Base-by-base conservation (phyloP, 2,797 vertebrate genomes). In the Sebastes oblongus region DNA sequence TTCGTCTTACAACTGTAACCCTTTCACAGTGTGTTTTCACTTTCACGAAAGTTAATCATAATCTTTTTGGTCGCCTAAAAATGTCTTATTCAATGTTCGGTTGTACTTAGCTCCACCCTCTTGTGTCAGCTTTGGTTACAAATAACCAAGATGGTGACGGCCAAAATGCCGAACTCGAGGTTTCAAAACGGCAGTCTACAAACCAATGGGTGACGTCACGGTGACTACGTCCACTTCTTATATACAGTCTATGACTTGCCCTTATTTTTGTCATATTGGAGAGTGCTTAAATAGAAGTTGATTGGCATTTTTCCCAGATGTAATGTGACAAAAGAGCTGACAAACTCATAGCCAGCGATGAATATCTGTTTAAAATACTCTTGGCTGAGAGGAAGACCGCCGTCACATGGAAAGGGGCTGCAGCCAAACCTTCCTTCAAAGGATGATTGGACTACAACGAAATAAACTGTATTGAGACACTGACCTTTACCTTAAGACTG, bases 201-300 rank as follows among this genome's bases (percentile, higher is more conserved):
- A 42, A 42, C 39, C 39, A 14, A 0, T 42, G 0, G 14, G 0
- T 14, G 14, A 42, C 39, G 14, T 42, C 39, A 42, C 5, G 0
- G 13, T 42, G 39, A 42, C 39, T 42, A 42, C 0, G 0, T 14
- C 39, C 39, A 42, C 39, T 42, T 42, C 39, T 16, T 42, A 16
- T 42, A 42, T 42, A 14, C 39, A 42, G 39, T 42, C 39, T 16
- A 6, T 42, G 39, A 16, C 39, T 42, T 42, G 6, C 36, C 36
- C 36, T 13, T 39, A 1, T 9, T 14, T 24, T 46, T 24, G 5
- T 60, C 3, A 1, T 52, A 36, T 36, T 68, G n/a, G 27, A 54
- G n/a, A 16, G 12, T 14, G 22, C 46, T n/a, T 11, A 18, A 61
- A 52, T 52, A 7, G 16, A 50, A 50, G 46, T 52, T 52, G 18